These are phyloP conservation scores for Myrmophylax atrothorax DNA, from an alignment of 2,113 vertebrate genomes.

Conservation along the genomic window DNA sequence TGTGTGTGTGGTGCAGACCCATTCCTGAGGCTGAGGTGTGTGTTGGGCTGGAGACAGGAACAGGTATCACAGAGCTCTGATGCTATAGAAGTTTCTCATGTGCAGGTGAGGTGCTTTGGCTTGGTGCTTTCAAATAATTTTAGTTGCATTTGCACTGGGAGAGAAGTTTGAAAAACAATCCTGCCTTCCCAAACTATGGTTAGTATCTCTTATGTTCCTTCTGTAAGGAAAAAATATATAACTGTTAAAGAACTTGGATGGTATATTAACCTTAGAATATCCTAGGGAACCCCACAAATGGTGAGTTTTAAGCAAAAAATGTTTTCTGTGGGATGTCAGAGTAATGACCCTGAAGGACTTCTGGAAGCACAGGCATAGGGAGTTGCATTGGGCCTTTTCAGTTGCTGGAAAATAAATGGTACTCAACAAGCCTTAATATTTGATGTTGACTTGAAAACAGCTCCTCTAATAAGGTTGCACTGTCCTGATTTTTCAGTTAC, in stretches of 20 bases:
- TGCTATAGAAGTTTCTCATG: neutral
- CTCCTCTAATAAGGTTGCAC: neutral
- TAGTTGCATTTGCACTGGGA: neutral
- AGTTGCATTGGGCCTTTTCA: neutral
- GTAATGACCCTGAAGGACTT: neutral
- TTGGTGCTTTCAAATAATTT: neutral
- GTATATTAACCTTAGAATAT: neutral
- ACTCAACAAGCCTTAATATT: neutral
- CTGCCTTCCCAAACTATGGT: accelerated
- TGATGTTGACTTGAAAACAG: neutral
- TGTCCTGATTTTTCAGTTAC: neutral
- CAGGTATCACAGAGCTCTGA: neutral
- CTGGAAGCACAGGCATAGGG: neutral
- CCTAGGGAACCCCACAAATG: neutral
- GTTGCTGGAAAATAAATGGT: neutral
- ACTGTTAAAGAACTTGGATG: neutral
- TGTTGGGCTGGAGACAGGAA: neutral
- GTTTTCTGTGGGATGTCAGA: neutral
- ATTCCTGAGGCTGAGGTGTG: neutral
- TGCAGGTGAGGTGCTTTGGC: neutral
- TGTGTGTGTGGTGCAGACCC: too few species aligned
- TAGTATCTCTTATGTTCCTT: neutral
- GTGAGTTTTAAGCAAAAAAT: neutral
- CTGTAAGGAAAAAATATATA: neutral
- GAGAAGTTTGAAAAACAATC: neutral